Conservation (phyloP, 2,113 vertebrate genomes). For the Irena cyanogastra region DNA sequence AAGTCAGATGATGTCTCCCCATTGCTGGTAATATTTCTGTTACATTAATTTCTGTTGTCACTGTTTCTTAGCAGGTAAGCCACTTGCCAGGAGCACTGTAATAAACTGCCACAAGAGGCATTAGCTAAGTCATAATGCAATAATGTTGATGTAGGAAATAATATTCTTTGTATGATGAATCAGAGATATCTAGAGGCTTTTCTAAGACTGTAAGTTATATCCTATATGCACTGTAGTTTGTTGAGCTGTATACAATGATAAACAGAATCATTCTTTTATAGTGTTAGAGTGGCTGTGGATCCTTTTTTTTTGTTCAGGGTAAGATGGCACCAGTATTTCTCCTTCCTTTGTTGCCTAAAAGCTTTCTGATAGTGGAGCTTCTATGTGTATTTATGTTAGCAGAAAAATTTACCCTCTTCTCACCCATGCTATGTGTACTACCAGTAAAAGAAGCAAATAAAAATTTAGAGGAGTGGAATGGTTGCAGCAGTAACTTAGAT, state of each 20-base stretch:
- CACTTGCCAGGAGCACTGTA: conserved; percentile 18
- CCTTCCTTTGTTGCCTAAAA: not conserved
- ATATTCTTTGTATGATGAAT: not conserved
- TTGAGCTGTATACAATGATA: not conserved
- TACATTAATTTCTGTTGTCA: conserved; percentile 58
- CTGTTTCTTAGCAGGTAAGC: conserved; percentile 61
- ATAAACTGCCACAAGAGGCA: conserved; percentile 44
- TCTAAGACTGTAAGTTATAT: not conserved
- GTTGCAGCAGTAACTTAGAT: not conserved
- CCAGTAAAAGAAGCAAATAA: not conserved
- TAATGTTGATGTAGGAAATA: not conserved
- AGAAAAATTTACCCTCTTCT: not conserved
- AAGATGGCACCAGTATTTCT: not conserved
- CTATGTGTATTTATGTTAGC: not conserved
- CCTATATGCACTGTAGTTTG: not conserved
- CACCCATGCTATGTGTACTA: not conserved
- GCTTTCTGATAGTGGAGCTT: not conserved
- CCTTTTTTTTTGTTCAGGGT: not conserved
- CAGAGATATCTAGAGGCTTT: not conserved
- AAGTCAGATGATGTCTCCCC: conserved; percentile 54
- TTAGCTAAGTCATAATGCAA: conserved; percentile 21
- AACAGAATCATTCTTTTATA: not conserved
- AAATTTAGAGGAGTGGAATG: not conserved
- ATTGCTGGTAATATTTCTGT: conserved; percentile 49
- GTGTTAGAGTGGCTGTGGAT: not conserved